Conservation (phyloP, 2,888 invertebrate genomes). For the Sminthurides aquaticus region DNA sequence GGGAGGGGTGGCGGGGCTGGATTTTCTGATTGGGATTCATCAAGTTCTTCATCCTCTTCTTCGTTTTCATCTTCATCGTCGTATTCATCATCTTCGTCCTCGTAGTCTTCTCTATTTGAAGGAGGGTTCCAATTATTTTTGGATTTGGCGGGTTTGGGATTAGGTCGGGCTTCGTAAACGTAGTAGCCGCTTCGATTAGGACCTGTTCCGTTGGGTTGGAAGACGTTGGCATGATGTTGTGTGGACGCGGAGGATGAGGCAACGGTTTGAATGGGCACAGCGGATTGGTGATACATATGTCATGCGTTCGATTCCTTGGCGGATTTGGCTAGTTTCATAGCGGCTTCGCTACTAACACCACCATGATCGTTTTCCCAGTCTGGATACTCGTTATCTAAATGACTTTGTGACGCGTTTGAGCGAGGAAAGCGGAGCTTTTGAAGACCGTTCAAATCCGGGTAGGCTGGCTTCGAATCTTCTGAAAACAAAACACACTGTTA, state of each 20-base stretch:
- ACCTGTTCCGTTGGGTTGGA: background rate
- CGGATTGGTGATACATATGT: conserved; percentile 25
- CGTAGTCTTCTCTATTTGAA: background rate
- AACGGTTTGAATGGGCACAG: conserved; percentile 6
- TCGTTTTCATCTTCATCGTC: conserved; percentile 3
- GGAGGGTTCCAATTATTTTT: background rate
- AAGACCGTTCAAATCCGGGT: conserved; percentile 39
- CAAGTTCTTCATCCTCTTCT: conserved; percentile 8
- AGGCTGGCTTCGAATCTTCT: conserved; percentile 39
- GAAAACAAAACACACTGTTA: too few relatives aligned
- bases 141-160: background rate
- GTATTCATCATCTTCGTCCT: background rate
- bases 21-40: conserved; percentile 3
- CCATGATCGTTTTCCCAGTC: conserved; percentile 39
- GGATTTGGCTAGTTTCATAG: conserved; percentile 41
- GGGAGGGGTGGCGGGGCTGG: background rate
- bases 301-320: conserved; percentile 43
- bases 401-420: conserved; percentile 38
- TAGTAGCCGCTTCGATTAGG: background rate
- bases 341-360: conserved; percentile 18
- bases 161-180: background rate
- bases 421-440: conserved; percentile 40
- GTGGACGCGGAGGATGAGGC: conserved; percentile 24
- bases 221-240: conserved; percentile 1
- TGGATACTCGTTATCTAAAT: conserved; percentile 41